Conservation (phyloP, 2,888 invertebrate genomes). For the Drosophila mulleri region DNA sequence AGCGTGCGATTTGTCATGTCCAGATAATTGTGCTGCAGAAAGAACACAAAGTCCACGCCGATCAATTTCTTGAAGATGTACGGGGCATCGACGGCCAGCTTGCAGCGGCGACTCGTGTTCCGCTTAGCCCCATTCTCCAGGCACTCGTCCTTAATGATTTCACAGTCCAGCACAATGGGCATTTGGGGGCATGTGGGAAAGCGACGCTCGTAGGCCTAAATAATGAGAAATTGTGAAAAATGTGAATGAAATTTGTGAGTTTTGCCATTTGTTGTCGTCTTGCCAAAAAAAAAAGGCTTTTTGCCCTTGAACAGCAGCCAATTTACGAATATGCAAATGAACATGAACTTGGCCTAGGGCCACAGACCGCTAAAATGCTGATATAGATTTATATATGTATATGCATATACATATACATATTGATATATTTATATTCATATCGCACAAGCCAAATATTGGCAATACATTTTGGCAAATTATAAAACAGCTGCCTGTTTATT, state of each 20-base stretch:
- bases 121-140: constrained; percentile 91
- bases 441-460: constrained; percentile 36
- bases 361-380: constrained; percentile 20
- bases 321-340: constrained; percentile 45
- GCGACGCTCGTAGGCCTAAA: constrained; percentile 95
- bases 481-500: constrained; percentile 42
- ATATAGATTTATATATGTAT: constrained; percentile 11
- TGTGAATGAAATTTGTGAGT: constrained; percentile 12
- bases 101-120: constrained; percentile 93
- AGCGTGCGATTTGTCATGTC: constrained; percentile 92
- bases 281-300: constrained; percentile 19
- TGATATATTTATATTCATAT: constrained; percentile 1
- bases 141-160: constrained; percentile 91
- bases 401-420: background rate
- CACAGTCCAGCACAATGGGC: constrained; percentile 96
- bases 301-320: constrained; percentile 55
- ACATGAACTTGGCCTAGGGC: constrained; percentile 59
- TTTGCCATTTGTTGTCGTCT: background rate
- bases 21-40: constrained; percentile 95
- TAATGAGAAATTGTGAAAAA: constrained; percentile 1
- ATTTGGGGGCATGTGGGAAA: constrained; percentile 97
- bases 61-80: constrained; percentile 97
- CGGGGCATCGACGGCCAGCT: constrained; percentile 96
- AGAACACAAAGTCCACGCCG: constrained; percentile 95
- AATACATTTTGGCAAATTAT: constrained; percentile 30